Evolutionary conservation across 2,888 invertebrate genomes (phyloP).

Genomic region (Zelleria hepariella): DNA sequence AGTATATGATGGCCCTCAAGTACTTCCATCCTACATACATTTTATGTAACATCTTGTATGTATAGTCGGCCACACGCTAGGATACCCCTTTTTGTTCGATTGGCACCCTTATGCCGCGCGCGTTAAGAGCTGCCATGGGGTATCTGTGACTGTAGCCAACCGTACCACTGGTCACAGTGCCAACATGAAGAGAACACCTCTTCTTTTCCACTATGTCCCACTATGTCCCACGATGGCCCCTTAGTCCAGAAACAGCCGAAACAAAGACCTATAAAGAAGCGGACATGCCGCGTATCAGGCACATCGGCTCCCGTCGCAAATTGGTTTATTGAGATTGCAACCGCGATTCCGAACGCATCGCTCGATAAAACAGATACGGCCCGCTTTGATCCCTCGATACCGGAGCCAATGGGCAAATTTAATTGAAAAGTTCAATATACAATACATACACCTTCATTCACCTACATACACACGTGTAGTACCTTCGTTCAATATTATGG

Average conservation of each 20-base stretch:
- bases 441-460: not conserved
- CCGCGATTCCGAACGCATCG: conserved; percentile 26
- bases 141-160: too few relatives aligned
- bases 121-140: too few relatives aligned
- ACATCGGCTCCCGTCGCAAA: conserved; percentile 40
- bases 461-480: too few relatives aligned
- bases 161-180: too few relatives aligned
- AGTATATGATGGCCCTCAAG: too few relatives aligned
- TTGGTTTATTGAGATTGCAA: conserved; percentile 62
- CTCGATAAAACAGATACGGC: not conserved
- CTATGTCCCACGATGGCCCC: conserved; percentile 12
- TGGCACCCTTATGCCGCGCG: too few relatives aligned
- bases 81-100: too few relatives aligned
- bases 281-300: conserved; percentile 22
- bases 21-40: too few relatives aligned
- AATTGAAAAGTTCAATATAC: not conserved
- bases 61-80: too few relatives aligned
- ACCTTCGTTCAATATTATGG: too few relatives aligned
- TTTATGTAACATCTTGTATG: too few relatives aligned
- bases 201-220: not conserved
- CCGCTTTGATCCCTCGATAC: not conserved
- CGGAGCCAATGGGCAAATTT: not conserved
- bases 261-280: conserved; percentile 41
- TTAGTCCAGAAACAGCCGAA: conserved; percentile 27
- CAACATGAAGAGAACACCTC: not conserved